Conservation (phyloP, 2,113 vertebrate species). For the Pituophis catenifer region DNA sequence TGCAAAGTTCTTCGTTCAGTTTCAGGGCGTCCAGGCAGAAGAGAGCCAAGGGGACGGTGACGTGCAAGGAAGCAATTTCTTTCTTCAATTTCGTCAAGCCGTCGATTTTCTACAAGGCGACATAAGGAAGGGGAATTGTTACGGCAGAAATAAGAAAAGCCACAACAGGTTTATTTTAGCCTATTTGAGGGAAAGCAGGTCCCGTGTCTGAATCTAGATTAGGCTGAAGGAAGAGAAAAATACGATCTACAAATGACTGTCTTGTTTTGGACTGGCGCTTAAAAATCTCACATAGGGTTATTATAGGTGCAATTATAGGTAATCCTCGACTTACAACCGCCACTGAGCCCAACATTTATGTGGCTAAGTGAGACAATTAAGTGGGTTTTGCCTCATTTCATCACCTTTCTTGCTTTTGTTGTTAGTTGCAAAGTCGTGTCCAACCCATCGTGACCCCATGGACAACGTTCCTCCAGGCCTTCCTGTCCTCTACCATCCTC, state of each 20-base stretch:
- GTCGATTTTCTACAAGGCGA: slow-evolving; percentile 75
- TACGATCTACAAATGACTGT: background rate
- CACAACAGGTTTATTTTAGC: background rate
- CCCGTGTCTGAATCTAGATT: background rate
- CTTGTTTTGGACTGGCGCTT: background rate
- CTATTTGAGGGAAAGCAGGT: no score
- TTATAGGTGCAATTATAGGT: no score
- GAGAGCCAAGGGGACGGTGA: slow-evolving; percentile 82
- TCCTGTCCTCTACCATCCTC: no score
- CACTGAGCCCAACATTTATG: no score
- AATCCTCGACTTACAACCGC: no score
- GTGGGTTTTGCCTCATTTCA: no score
- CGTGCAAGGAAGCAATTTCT: slow-evolving; percentile 79
- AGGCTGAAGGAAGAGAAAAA: background rate
- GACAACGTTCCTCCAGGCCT: no score
- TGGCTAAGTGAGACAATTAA: no score
- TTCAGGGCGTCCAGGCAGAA: slow-evolving; percentile 81
- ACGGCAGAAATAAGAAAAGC: background rate
- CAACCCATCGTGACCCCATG: no score
- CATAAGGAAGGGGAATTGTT: background rate
- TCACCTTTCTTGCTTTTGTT: no score
- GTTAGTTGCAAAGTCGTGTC: no score
- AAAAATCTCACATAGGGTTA: background rate
- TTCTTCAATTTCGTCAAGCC: slow-evolving; percentile 68
- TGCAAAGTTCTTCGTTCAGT: slow-evolving; percentile 82